Evolutionary conservation across 2,888 invertebrate genomes (phyloP).

Genomic region (Philereme transversata): DNA sequence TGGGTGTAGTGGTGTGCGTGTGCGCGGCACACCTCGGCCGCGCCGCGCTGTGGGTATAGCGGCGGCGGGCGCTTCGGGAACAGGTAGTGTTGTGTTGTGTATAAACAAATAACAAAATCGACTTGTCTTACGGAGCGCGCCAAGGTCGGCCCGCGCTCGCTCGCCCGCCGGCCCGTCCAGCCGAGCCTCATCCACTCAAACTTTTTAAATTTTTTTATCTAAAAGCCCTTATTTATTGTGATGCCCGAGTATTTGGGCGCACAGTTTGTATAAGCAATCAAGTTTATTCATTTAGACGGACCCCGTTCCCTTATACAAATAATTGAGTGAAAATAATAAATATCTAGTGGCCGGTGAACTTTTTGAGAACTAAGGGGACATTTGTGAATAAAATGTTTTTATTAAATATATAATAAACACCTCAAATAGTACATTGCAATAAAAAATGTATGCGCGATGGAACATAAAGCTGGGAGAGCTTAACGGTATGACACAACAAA

Average conservation of each 20-base stretch:
- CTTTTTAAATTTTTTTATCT: slow-evolving; percentile 68
- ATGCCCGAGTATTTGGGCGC: slow-evolving; percentile 82
- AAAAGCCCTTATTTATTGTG: slow-evolving; percentile 81
- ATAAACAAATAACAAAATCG: slow-evolving; percentile 84
- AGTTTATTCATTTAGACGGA: slow-evolving; percentile 83
- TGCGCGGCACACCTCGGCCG: slow-evolving; percentile 46
- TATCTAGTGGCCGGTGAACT: slow-evolving; percentile 18
- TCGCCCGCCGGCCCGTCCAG: slow-evolving; percentile 43
- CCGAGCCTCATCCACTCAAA: slow-evolving; percentile 59
- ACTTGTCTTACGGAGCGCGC: slow-evolving; percentile 78
- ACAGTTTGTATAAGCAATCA: slow-evolving; percentile 84
- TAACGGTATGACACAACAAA: slow-evolving; percentile 53
- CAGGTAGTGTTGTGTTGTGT: slow-evolving; percentile 83
- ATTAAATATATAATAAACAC: slow-evolving; percentile 30
- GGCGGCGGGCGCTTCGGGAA: slow-evolving; percentile 50
- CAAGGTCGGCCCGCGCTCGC: slow-evolving; percentile 71
- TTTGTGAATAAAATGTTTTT: slow-evolving; percentile 17
- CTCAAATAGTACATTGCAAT: slow-evolving; percentile 25
- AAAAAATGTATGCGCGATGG: slow-evolving; percentile 27
- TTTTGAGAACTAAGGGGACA: slow-evolving; percentile 14
- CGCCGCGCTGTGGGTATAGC: slow-evolving; percentile 39
- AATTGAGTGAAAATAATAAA: slow-evolving; percentile 65
- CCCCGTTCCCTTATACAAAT: slow-evolving; percentile 75
- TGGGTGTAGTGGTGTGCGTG: slow-evolving; percentile 42
- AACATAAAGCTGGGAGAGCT: slow-evolving; percentile 26